Evolutionary conservation across 2,888 invertebrate genomes (phyloP).

Genomic region (Lepidochitona cinerea): DNA sequence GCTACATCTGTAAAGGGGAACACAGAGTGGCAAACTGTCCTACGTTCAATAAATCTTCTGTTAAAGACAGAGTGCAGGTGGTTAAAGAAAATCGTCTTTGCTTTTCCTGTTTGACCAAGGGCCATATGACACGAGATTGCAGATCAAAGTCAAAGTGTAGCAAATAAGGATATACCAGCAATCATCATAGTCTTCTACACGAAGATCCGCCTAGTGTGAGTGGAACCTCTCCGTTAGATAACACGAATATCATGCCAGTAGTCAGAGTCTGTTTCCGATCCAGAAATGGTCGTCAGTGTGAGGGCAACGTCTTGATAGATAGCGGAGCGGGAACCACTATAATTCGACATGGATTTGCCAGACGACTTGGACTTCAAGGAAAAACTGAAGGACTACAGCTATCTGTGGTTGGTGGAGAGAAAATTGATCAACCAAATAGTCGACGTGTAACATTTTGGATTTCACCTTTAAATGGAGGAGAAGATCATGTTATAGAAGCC

Average conservation of each 20-base stretch:
- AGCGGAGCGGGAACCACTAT: background rate
- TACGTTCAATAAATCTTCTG: background rate
- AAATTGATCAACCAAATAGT: background rate
- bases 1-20: background rate
- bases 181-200: background rate
- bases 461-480: background rate
- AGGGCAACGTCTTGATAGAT: background rate
- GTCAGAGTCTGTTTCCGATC: constrained; percentile 2
- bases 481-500: background rate
- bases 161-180: background rate
- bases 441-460: background rate
- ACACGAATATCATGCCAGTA: background rate
- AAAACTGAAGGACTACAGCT: background rate
- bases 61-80: background rate
- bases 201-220: background rate
- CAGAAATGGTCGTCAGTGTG: background rate
- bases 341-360: background rate
- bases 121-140: background rate
- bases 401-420: too few relatives aligned
- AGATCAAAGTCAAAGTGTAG: constrained; percentile 3
- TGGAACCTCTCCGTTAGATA: constrained; percentile 1
- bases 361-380: background rate
- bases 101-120: constrained; percentile 9
- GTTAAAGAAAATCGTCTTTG: constrained; percentile 6
- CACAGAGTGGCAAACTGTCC: background rate